A percentile compares a stretch with the other conserved stretches of the same genome.
Conservation (phyloP, 2,113 vertebrate species). For the Benitochromis conjunctus region DNA sequence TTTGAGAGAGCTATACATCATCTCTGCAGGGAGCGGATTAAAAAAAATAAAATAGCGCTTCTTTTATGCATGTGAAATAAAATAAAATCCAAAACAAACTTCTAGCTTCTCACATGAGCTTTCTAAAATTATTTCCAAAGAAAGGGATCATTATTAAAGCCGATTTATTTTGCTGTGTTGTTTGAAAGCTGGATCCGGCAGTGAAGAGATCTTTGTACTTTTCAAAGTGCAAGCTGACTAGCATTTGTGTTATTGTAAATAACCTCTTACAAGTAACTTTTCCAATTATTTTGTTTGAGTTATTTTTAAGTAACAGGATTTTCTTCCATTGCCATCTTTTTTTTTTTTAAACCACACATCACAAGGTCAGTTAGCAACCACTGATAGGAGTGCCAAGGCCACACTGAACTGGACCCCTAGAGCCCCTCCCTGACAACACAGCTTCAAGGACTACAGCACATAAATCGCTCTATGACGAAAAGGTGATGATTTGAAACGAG, state of each 20-base stretch:
- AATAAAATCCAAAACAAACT: neutral
- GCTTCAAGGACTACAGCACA: neutral
- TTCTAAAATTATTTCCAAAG: neutral
- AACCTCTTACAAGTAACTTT: neutral
- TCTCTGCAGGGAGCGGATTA: conserved; percentile 1
- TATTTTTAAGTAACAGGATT: neutral
- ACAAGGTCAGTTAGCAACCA: neutral
- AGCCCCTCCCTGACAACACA: neutral
- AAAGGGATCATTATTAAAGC: neutral
- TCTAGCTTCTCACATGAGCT: neutral
- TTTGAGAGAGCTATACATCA: conserved; percentile 20
- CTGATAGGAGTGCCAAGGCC: neutral
- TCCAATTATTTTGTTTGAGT: neutral
- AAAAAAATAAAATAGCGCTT: neutral
- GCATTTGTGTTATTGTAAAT: neutral
- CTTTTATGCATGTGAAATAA: neutral
- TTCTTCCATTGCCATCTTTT: neutral
- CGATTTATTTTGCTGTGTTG: neutral
- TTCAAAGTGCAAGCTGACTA: neutral
- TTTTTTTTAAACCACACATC: neutral
- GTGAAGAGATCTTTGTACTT: neutral
- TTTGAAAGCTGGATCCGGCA: neutral
- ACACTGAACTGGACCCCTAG: neutral
- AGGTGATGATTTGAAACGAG: neutral
- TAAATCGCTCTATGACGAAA: neutral